Conservation (phyloP, 2,888 invertebrate species). For the Nycteola revayana region DNA sequence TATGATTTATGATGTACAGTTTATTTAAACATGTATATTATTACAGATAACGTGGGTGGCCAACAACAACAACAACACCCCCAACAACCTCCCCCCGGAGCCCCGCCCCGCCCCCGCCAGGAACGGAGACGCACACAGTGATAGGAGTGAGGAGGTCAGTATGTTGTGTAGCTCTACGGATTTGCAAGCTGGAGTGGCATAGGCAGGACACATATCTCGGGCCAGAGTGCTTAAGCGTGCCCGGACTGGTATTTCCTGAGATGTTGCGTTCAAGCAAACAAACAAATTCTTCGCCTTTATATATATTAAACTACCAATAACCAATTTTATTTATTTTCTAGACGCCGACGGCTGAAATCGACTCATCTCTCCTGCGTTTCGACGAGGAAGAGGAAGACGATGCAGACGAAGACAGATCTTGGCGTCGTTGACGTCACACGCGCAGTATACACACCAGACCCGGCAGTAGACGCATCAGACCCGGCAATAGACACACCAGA, state of each 20-base stretch:
- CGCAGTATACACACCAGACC: neutral
- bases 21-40: no score
- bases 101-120: constrained; percentile 10
- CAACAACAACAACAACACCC: constrained; percentile 31
- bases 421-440: constrained; percentile 89
- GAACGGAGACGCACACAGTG: constrained; percentile 11
- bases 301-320: no score
- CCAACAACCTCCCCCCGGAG: constrained; percentile 5
- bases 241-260: no score
- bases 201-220: no score
- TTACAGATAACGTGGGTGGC: constrained; percentile 76
- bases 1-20: no score
- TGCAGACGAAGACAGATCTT: constrained; percentile 91
- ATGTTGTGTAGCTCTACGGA: no score
- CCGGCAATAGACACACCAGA: neutral
- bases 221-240: no score
- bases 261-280: no score
- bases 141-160: no score
- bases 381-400: constrained; percentile 96
- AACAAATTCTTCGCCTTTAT: no score
- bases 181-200: no score
- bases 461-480: neutral
- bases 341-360: constrained; percentile 69
- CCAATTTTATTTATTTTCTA: no score
- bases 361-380: constrained; percentile 88